Evolutionary conservation across 2,797 vertebrate genomes (phyloP), one percentile per base, ranked within the genome.

Genomic region (Sebastes iracundus): DNA sequence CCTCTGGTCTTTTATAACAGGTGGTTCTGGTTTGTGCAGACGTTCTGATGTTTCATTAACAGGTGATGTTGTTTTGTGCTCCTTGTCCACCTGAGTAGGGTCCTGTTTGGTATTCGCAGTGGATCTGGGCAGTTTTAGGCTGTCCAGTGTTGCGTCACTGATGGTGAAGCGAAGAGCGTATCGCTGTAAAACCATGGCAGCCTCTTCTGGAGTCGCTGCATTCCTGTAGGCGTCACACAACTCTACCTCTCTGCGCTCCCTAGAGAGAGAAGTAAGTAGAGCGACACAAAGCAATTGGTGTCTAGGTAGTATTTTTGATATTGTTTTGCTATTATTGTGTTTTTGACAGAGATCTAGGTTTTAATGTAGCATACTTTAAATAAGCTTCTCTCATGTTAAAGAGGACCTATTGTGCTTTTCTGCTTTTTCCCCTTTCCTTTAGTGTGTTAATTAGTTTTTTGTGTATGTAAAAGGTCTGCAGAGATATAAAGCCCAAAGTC

Each of bases 131-230:
- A 99, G 97, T 91, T 98, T 97, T 85, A 99, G 87, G 89, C 96
- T 96, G 90, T 99, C 98, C 3, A 99, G 95, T 60, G 98, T 97
- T 76, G 98, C 97, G 75, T 99, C 98, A 1, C 98, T 99, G 95
- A 99, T 98, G 81, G 97, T 98, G 91, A 99, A 99, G 77, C 98
- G 97, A 81, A 99, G 98, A 0, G 97, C 97, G 32, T 99, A 99
- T 64, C 97, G 97, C 75, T 97, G 97, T 42, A 99, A 95, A 73
- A 99, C 97, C 67, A 95, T 92, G 32, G 97, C 96, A 0, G 98
- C 98, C 87, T 99, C 98, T 81, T 99, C 98, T 14, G 96, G 96
- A 2, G 96, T 96, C 6, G 94, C 95, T 2, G 99, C 98, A 0
- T 95, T 97, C 92, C 96, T 97, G 92, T 99, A 99, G 0, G 97